Evolutionary conservation across 1,140 invertebrate species (phyloP).

Genomic region (Drosophila rufa): DNA sequence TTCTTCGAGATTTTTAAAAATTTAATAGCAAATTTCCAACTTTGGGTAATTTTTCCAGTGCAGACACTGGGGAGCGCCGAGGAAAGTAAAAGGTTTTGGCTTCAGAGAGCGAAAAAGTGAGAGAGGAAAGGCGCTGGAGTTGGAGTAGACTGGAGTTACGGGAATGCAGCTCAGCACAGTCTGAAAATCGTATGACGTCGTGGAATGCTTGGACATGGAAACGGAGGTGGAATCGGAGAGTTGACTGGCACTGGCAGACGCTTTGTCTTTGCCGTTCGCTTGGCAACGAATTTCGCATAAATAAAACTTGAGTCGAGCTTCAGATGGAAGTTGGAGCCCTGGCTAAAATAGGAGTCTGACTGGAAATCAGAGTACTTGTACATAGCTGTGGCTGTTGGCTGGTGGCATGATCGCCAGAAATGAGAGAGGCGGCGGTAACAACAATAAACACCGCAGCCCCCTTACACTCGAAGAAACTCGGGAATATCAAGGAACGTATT

Average conservation of each 20-base stretch:
- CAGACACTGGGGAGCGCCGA: constrained; percentile 8
- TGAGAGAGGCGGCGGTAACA: constrained; percentile 30
- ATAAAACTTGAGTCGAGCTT: constrained; percentile 39
- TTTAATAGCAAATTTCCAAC: too few species aligned
- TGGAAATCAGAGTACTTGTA: constrained; percentile 15
- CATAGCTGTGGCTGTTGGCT: constrained; percentile 10
- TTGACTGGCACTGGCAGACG: constrained; percentile 52
- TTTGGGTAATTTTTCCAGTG: not conserved
- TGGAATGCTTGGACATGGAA: constrained; percentile 45
- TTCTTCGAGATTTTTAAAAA: too few species aligned
- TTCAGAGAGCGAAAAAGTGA: not conserved
- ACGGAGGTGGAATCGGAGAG: constrained; percentile 38
- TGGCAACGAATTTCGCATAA: constrained; percentile 52
- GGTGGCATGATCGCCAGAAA: constrained; percentile 58
- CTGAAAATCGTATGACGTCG: constrained; percentile 35
- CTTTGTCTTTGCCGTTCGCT: constrained; percentile 32
- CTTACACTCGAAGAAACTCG: constrained; percentile 28
- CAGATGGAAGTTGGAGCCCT: constrained; percentile 20
- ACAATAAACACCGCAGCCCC: constrained; percentile 32
- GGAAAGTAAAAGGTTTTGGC: constrained; percentile 71
- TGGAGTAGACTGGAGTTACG: not conserved
- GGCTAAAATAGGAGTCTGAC: constrained; percentile 30
- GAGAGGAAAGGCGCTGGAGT: constrained; percentile 3
- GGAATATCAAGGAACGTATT: constrained; percentile 3
- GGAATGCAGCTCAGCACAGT: constrained; percentile 16